Evolutionary conservation across 2,113 vertebrate species (phyloP), one percentile per base, ranked within the genome.

Genomic region (Gavia stellata): DNA sequence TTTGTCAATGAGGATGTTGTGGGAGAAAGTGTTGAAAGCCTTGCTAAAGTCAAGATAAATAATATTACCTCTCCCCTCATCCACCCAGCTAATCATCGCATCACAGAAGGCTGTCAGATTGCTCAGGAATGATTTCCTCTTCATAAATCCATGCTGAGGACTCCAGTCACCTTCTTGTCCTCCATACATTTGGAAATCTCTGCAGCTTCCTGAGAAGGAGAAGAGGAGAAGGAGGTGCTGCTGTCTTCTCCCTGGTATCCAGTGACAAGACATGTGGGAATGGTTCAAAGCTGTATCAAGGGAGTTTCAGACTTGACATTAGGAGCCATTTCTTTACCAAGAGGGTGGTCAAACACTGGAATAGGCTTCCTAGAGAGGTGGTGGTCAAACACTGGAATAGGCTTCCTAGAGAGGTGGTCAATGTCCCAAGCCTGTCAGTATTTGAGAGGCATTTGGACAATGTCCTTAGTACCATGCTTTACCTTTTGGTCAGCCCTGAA

Each of bases 181-280:
- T 86, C 29, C 14, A 33, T 31, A 14, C 1, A 14, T 86, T 71
- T 74, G 25, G 25, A 86, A 89, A 78, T 40, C 5, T n/a, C 40
- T 70, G 66, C n/a, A 79, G 7, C 1, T 90, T 81, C 44, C 19
- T 17, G 15, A 66, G 13, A 40, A 78, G 21, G 10, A 7, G 14
- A 70, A 70, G 15, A 33, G 4, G 9, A 87, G 7, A 78, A 1
- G 8, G 50, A 70, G 7, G 10, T 42, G 8, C 26, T 71, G 42
- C 36, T 44, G 33, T 61, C 25, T 55, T 65, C 50, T 74, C 16
- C 4, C 8, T 52, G 6, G 12, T 45, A 28, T 66, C 20, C 17
- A 56, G 29, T 15, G 36, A n/a, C 8, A 78, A 23, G 7, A 31
- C 1, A 1, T 0, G 3, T 4, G 12, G 28, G 18, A 73, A 59